Base-by-base conservation (phyloP, 2,888 invertebrate genomes). In the Drosophila parthenogenetica region DNA sequence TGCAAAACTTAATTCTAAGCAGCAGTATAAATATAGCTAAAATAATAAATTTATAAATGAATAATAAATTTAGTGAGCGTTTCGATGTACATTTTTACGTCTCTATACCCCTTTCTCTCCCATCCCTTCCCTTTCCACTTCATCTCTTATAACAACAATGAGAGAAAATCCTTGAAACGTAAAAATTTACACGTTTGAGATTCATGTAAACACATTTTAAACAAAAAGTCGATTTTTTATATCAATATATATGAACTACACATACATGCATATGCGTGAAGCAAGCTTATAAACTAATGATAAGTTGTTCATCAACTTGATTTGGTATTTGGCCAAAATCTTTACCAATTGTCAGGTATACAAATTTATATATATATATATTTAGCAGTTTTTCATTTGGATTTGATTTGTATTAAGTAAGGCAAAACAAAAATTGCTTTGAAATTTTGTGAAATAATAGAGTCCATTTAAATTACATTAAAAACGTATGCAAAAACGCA, bases 31-130 rank as follows among this genome's bases (percentile, higher is more conserved):
- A 84, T 87, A 83, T 83, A 83, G 83, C 84, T 83, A 83, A 83
- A 83, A 60, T 83, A 89, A 83, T 83, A 83, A 83, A 89, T 89
- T 89, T 89, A 83, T 83, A 87, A 84, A 83, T 86, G 89, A 89
- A 83, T 83, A 87, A 89, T 80, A 89, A 72, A 71, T 66, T 74
- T 80, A 77, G 75, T 66, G 68, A 77, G 85, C 81, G 78, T 89
- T 89, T 77, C 29, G 63, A 82, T 82, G 82, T 88, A 85, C 66
- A 87, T 86, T 87, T 87, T 66, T 75, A 81, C 73, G 75, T 72
- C 65, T 72, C 55, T 8, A 29, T 29, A 8, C 29, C 8, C 8
- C 29, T 53, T 60, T 61, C 37, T 39, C 53, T 50, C 37, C 40
- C 14, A 1, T 29, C 35, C 10, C 5, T 25, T 25, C 37, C 35